These are phyloP conservation scores for Lutjanus campechanus DNA, from an alignment of 2,797 vertebrate species.

Conservation along the genomic window DNA sequence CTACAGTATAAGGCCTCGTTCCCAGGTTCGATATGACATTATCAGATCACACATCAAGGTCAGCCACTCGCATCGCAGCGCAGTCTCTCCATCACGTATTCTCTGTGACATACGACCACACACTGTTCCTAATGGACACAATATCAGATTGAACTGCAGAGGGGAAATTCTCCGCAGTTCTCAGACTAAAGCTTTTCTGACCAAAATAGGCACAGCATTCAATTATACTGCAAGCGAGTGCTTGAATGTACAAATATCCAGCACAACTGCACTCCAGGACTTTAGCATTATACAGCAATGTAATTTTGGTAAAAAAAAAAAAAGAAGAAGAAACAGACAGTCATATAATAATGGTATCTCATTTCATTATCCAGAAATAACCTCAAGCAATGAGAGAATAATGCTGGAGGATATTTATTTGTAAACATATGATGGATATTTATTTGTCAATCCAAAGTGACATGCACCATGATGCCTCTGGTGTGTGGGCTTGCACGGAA, in stretches of 20 bases:
- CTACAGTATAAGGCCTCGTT: neutral
- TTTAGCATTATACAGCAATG: neutral
- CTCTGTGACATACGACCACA: slow-evolving; percentile 22
- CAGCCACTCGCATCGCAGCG: slow-evolving; percentile 14
- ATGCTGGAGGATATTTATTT: neutral
- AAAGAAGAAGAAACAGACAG: neutral
- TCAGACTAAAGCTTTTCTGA: slow-evolving; percentile 4
- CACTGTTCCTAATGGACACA: slow-evolving; percentile 28
- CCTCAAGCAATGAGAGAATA: neutral
- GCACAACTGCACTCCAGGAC: neutral
- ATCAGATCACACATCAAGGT: slow-evolving; percentile 48
- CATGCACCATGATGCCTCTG: neutral
- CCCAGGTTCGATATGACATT: slow-evolving; percentile 28
- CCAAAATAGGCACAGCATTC: slow-evolving; percentile 37
- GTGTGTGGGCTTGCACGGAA: neutral
- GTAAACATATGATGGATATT: neutral
- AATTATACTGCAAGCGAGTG: slow-evolving; percentile 17
- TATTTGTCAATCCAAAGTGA: neutral
- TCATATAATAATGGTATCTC: neutral
- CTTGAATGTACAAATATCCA: neutral
- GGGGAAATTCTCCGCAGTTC: slow-evolving; percentile 1
- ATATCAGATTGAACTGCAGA: slow-evolving; percentile 8
- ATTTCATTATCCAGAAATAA: neutral
- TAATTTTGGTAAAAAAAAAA: neutral
- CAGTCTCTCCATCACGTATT: slow-evolving; percentile 2